These are phyloP conservation scores for Euthynnus affinis DNA, from an alignment of 2,797 vertebrate species.

Conservation along the genomic window DNA sequence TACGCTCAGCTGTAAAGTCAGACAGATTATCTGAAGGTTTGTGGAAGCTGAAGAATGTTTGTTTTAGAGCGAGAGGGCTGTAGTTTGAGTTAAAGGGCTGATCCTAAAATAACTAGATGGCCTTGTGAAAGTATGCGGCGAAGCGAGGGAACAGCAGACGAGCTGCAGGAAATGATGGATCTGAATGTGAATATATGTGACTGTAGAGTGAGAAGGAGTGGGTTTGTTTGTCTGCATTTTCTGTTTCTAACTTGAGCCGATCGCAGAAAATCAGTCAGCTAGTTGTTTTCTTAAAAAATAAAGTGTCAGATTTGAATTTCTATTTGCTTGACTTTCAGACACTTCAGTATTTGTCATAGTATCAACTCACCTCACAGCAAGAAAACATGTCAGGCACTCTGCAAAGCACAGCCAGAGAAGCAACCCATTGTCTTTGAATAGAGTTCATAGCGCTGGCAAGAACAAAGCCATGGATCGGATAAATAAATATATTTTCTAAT, in stretches of 20 bases:
- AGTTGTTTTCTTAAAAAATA: not conserved
- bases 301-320: not conserved
- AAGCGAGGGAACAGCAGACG: conserved; percentile 49
- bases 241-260: not conserved
- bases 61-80: conserved; percentile 60
- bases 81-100: conserved; percentile 73
- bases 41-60: conserved; percentile 76
- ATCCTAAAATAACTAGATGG: conserved; percentile 82
- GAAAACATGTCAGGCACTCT: not conserved
- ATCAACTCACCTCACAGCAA: not conserved
- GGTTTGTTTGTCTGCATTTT: conserved; percentile 10
- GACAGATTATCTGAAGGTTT: conserved; percentile 64
- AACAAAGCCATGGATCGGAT: too few species aligned
- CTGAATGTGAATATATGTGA: conserved; percentile 30
- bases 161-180: conserved; percentile 70
- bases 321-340: too few species aligned
- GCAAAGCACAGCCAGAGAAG: too few species aligned
- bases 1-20: conserved; percentile 49
- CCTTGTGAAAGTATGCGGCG: conserved; percentile 78
- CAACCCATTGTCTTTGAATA: too few species aligned
- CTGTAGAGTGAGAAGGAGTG: conserved; percentile 5
- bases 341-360: not conserved
- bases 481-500: too few species aligned
- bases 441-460: too few species aligned
- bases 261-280: not conserved